A percentile compares a stretch with the other conserved stretches of the same genome.
Evolutionary conservation across 1,140 invertebrate species (phyloP).

Genomic region (Scylla paramamosain): DNA sequence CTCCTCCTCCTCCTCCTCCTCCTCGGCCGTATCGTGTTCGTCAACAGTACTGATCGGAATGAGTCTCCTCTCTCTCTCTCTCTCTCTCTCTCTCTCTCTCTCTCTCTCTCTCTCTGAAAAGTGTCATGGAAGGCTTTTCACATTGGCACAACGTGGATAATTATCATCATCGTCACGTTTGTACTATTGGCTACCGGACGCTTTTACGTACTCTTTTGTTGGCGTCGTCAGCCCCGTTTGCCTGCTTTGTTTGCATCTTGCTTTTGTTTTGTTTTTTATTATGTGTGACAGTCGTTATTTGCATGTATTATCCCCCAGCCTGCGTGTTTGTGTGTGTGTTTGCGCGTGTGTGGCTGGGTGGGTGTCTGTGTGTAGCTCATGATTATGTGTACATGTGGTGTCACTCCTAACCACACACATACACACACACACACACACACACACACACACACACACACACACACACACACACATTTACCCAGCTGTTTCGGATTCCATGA

Average conservation of each 20-base stretch:
- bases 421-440: slow-evolving; percentile 17
- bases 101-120: not conserved
- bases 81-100: slow-evolving; percentile 22
- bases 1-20: not conserved
- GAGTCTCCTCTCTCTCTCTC: not conserved
- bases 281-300: not conserved
- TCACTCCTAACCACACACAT: slow-evolving; percentile 3
- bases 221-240: too few species aligned
- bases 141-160: not conserved
- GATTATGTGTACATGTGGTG: not conserved
- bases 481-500: too few species aligned
- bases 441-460: not conserved
- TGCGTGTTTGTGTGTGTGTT: not conserved
- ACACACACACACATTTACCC: not conserved
- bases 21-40: not conserved
- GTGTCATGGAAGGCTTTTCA: not conserved
- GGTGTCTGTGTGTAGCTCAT: not conserved
- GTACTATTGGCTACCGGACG: too few species aligned
- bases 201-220: too few species aligned
- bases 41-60: too few species aligned
- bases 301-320: too few species aligned
- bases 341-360: not conserved
- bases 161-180: not conserved
- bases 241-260: too few species aligned
- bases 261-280: not conserved